Conservation (phyloP, 1,140 invertebrate species). For the Forficula auricularia region DNA sequence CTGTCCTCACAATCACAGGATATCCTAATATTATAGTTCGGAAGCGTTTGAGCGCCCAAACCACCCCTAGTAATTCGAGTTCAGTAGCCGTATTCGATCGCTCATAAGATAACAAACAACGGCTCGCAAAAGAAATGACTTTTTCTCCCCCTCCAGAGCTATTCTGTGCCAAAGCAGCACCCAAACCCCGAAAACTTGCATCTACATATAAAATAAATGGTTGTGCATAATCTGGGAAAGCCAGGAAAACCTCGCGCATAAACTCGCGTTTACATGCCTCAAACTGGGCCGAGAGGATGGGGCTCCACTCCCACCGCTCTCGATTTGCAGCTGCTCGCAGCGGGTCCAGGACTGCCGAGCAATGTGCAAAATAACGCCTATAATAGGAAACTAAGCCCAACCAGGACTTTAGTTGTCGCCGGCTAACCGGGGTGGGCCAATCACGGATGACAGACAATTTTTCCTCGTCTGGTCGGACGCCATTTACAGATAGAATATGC, state of each 20-base stretch:
- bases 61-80: conserved; percentile 25
- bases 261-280: conserved; percentile 10
- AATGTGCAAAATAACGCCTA: conserved; percentile 21
- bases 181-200: conserved; percentile 16
- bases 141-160: conserved; percentile 3
- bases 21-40: conserved; percentile 19
- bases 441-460: conserved; percentile 17
- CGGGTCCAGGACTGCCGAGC: conserved; percentile 13
- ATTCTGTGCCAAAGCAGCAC: conserved; percentile 18
- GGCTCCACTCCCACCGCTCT: conserved; percentile 11
- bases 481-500: conserved; percentile 19
- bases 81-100: conserved; percentile 24
- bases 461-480: conserved; percentile 16
- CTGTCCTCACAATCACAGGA: conserved; percentile 25
- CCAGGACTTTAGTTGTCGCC: conserved; percentile 23
- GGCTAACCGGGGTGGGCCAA: conserved; percentile 18
- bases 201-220: conserved; percentile 17
- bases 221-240: conserved; percentile 11
- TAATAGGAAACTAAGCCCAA: conserved; percentile 27
- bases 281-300: too few relatives aligned
- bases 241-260: conserved; percentile 11
- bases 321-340: conserved; percentile 18
- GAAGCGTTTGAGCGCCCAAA: conserved; percentile 25
- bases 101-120: conserved; percentile 22
- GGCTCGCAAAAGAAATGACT: conserved; percentile 24